Evolutionary conservation across 2,888 invertebrate species (phyloP).

Genomic region (Stegana nigrithorax): DNA sequence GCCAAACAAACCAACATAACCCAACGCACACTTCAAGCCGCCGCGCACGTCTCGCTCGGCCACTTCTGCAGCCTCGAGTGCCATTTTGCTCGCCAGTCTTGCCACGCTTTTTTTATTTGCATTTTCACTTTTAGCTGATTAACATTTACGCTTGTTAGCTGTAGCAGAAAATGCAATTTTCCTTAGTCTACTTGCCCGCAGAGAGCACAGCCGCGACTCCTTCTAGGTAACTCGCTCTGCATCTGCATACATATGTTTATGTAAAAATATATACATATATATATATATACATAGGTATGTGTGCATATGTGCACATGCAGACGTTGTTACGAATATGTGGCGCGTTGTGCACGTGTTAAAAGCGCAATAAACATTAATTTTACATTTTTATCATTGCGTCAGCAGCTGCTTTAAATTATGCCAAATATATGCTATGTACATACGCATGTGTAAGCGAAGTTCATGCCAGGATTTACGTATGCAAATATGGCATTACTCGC

Average conservation of each 20-base stretch:
- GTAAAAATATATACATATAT: too few species aligned
- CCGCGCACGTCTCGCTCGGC: too few species aligned
- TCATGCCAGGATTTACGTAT: too few species aligned
- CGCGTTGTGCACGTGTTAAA: conserved; percentile 50
- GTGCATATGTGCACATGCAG: too few species aligned
- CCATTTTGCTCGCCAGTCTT: conserved; percentile 22
- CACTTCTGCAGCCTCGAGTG: neutral
- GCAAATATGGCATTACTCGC: too few species aligned
- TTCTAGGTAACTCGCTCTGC: conserved; percentile 46
- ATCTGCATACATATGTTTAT: too few species aligned
- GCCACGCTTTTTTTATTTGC: conserved; percentile 24
- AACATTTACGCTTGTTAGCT: conserved; percentile 52
- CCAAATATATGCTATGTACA: too few species aligned
- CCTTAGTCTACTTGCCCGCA: conserved; percentile 32
- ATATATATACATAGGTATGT: too few species aligned
- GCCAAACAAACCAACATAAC: neutral
- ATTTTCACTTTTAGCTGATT: conserved; percentile 60
- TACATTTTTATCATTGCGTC: too few species aligned
- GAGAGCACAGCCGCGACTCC: conserved; percentile 40
- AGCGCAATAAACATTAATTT: conserved; percentile 60
- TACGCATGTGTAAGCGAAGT: too few species aligned
- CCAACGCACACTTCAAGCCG: neutral
- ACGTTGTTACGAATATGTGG: too few species aligned
- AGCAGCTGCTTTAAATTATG: too few species aligned
- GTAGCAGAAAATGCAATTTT: conserved; percentile 50